Evolutionary conservation across 2,113 vertebrate species (phyloP).

Genomic region (Myrmophylax atrothorax): DNA sequence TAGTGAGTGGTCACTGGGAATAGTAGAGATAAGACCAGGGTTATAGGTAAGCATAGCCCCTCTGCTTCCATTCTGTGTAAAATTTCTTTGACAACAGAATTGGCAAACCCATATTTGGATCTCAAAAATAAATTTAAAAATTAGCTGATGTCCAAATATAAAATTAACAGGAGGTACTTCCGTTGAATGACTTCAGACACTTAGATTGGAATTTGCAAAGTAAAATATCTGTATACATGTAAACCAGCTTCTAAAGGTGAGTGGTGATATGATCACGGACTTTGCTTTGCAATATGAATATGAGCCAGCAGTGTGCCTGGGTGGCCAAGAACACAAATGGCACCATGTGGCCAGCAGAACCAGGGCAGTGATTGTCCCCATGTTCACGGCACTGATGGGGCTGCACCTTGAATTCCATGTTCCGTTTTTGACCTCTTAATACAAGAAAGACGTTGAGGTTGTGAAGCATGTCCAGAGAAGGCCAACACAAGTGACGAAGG

Average conservation of each 20-base stretch:
- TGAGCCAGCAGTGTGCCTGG: not conserved
- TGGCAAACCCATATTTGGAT: not conserved
- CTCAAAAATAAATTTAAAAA: not conserved
- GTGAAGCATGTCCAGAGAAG: rapidly evolving
- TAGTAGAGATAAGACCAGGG: not conserved
- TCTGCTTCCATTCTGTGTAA: not conserved
- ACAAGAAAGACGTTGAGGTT: not conserved
- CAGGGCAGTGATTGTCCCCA: not conserved
- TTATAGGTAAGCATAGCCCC: not conserved
- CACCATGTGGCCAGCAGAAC: not conserved
- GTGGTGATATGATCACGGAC: not conserved
- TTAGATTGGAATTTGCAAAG: not conserved
- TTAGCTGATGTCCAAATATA: not conserved
- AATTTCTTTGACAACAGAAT: not conserved
- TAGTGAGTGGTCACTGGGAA: not conserved
- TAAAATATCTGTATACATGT: not conserved
- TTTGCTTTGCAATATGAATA: not conserved
- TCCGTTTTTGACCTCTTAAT: not conserved
- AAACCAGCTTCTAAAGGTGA: not conserved
- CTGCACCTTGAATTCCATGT: no score
- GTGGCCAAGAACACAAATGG: not conserved
- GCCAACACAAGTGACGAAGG: not conserved
- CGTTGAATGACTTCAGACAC: not conserved
- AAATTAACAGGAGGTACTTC: not conserved
- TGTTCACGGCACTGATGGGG: not conserved